Base-by-base conservation (phyloP, 2,888 invertebrate genomes). In the Boloria euphrosyne region DNA sequence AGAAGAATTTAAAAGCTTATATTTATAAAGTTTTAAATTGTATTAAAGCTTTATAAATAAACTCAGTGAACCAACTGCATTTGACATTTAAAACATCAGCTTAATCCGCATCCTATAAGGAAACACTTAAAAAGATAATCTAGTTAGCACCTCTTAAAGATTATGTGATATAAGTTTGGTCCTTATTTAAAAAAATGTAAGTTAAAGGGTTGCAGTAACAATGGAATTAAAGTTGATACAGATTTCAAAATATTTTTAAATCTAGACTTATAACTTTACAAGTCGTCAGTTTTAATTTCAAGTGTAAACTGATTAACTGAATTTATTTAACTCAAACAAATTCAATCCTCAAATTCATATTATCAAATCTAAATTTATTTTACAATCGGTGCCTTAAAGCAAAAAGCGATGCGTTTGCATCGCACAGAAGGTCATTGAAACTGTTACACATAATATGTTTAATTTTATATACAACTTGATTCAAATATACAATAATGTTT, bases 41-140 rank as follows among this genome's bases (percentile, higher is more conserved):
- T 22, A 22, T 54, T 49, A 38, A 7, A 49, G 7, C 17, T 10
- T 38, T 13, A n/a, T 31, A 3, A 27, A 10, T 50, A 62, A 31
- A 27, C 46, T 61, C n/a, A 53, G 54, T 51, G 59, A 67, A 66
- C 58, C 47, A 55, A 67, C 57, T 66, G 54, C 60, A 46, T 52
- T 47, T 61, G 62, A 58, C 64, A 70, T 70, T 70, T 68, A 16
- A 65, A 60, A 68, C 31, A 67, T 62, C 62, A 66, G 69, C 65
- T 57, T 53, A 62, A 46, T 43, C 13, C 18, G 38, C 10, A 51
- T 44, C 44, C 52, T 62, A 44, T 38, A 10, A 66, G 57, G 62
- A 52, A 66, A 43, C 54, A 31, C n/a, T 47, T 50, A 66, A 55
- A 61, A 62, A 47, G 49, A 62, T 66, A 47, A 62, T 58, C 51